These are phyloP conservation scores for Lepidonotus clava DNA, from an alignment of 2,888 invertebrate genomes.

Conservation along the genomic window DNA sequence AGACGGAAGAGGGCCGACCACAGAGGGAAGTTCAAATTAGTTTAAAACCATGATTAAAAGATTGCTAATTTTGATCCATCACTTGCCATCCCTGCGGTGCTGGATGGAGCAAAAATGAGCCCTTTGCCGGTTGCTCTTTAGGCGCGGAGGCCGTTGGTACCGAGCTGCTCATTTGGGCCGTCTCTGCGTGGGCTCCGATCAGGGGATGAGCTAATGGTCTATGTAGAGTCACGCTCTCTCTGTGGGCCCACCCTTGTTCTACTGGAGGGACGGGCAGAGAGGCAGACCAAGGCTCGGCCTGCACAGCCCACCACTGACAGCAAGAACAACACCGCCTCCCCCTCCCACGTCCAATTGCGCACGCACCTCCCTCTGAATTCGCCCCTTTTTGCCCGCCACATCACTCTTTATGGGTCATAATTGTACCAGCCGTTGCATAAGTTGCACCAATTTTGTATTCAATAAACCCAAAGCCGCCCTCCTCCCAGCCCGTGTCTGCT, in stretches of 20 bases:
- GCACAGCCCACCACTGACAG: not conserved
- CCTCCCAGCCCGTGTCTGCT: not conserved
- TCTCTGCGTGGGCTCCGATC: not conserved
- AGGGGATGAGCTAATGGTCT: slow-evolving; percentile 3
- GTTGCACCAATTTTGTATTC: slow-evolving; percentile 29
- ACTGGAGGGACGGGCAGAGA: not conserved
- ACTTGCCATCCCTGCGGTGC: slow-evolving; percentile 2
- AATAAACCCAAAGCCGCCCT: not conserved
- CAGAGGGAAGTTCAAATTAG: slow-evolving; percentile 5
- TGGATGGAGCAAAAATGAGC: slow-evolving; percentile 26
- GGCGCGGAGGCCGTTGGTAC: not conserved
- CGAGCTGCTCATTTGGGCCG: not conserved
- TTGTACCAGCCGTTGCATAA: slow-evolving; percentile 42
- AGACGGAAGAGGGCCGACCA: not conserved
- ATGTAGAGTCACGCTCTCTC: slow-evolving; percentile 44
- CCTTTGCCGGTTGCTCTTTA: slow-evolving; percentile 19
- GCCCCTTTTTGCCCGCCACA: not conserved
- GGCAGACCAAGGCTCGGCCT: no score
- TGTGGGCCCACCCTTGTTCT: not conserved
- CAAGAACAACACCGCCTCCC: slow-evolving; percentile 15
- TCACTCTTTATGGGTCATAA: slow-evolving; percentile 38
- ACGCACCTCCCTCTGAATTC: not conserved
- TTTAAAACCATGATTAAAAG: slow-evolving; percentile 28
- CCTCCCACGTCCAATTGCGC: not conserved
- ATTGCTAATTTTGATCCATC: slow-evolving; percentile 20